phyloP scores from a whole-genome alignment of 2,797 vertebrate genomes.

The Adrianichthys oophorus region DNA sequence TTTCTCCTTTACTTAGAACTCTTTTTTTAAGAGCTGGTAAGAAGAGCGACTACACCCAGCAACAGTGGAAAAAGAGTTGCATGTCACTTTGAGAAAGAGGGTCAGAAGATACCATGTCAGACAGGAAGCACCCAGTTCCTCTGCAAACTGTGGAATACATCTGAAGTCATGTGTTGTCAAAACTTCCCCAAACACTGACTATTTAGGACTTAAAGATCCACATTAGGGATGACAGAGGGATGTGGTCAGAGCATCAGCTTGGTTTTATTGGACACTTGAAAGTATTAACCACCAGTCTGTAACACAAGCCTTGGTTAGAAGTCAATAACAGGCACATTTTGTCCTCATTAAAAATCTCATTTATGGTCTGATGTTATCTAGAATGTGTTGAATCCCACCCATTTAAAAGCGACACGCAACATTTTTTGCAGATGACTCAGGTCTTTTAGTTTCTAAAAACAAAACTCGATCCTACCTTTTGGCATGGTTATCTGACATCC shows the following conservation, averaged over 20 bases:
- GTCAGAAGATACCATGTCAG: conserved; percentile 24
- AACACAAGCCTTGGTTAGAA: conserved; percentile 9
- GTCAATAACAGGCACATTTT: conserved; percentile 2
- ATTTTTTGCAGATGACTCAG: neutral
- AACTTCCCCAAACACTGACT: conserved; percentile 45
- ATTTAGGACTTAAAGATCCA: conserved; percentile 31
- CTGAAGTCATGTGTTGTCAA: conserved; percentile 33
- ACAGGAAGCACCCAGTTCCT: conserved; percentile 49
- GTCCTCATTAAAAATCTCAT: conserved; percentile 17
- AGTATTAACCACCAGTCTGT: conserved; percentile 9
- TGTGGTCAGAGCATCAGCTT: conserved; percentile 20
- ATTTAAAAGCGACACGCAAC: neutral
- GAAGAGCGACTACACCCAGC: conserved; percentile 11
- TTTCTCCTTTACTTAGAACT: neutral
- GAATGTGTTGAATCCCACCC: conserved; percentile 11
- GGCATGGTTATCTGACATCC: conserved; percentile 95
- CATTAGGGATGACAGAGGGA: conserved; percentile 36
- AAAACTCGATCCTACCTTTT: conserved; percentile 81
- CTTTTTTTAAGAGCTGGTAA: conserved; percentile 1
- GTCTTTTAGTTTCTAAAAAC: neutral
- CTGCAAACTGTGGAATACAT: conserved; percentile 41
- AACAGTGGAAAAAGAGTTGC: conserved; percentile 32
- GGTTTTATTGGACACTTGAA: conserved; percentile 37
- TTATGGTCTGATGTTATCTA: conserved; percentile 16
- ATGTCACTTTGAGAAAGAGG: conserved; percentile 12